Evolutionary conservation across 1,140 invertebrate genomes (phyloP), one percentile per base, ranked within the genome.

Genomic region (Nephotettix cincticeps): DNA sequence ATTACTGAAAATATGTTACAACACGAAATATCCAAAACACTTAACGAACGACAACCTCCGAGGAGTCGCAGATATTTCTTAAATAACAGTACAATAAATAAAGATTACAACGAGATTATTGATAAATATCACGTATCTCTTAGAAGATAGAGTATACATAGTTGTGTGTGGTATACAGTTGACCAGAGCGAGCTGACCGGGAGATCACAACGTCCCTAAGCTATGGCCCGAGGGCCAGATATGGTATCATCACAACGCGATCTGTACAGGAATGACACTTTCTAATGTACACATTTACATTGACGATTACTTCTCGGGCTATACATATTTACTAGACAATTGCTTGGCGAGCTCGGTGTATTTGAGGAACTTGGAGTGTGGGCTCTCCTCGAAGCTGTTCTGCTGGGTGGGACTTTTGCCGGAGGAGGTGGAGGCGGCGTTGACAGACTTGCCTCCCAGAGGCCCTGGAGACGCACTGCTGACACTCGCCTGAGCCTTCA

Each of bases 271-370:
- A 75, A 75, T 75, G 75, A 71, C 73, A 74, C 67, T 45, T 69
- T 29, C 69, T 70, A 70, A 36, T 58, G 47, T 70, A 70, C 58
- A 70, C 69, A 70, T 29, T 64, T 64, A 63, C 29, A 63, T 28
- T 25, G 21, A 61, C n/a, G 17, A 45, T 30, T 29, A 65, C 63
- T 64, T 51, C 47, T 58, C 40, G 67, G 63, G 72, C 85, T 90
- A 93, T 87, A 93, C 91, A 84, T 96, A 96, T 86, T 97, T 97
- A 83, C 94, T 96, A 80, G 94, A 96, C 80, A 97, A 86, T 84
- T 97, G 95, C 84, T 97, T 97, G 74, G 95, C 95, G 79, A 97
- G 88, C 85, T 97, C 95, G 78, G 94, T 95, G 84, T 97, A 97
- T 85, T 97, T 97, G 74, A 96, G 89, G 87, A 97, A 97, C 85